These are phyloP conservation scores for Sphaerophoria rueppellii DNA, from an alignment of 2,888 invertebrate genomes.

Conservation along the genomic window DNA sequence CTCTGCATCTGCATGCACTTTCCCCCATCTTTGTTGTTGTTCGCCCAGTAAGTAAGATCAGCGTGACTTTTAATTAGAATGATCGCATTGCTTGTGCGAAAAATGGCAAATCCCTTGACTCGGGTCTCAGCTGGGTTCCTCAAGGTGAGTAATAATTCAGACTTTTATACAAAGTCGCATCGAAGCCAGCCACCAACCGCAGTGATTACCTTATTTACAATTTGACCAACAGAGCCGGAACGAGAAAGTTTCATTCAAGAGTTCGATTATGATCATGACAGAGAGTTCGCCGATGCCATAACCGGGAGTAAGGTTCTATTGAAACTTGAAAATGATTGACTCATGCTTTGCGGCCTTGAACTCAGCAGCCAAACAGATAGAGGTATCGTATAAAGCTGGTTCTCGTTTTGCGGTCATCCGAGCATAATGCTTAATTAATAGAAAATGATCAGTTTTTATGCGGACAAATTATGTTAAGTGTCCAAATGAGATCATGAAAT, in stretches of 20 bases:
- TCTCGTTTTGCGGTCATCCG: too few relatives aligned
- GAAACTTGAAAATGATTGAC: conserved; percentile 27
- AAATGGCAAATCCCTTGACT: conserved; percentile 27
- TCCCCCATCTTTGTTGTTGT: conserved; percentile 22
- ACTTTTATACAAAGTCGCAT: conserved; percentile 63
- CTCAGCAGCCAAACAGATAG: too few relatives aligned
- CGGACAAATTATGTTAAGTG: too few relatives aligned
- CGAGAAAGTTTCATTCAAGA: conserved; percentile 56
- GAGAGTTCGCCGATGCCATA: conserved; percentile 7
- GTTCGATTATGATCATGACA: conserved; percentile 57
- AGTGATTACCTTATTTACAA: conserved; percentile 68
- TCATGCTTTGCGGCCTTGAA: conserved; percentile 41
- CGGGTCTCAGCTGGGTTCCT: conserved; percentile 53
- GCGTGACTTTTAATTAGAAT: conserved; percentile 53
- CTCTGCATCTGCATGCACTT: conserved; percentile 57
- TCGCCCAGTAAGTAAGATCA: conserved; percentile 21
- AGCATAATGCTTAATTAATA: too few relatives aligned
- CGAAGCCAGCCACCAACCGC: conserved; percentile 62
- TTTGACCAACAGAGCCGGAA: conserved; percentile 38
- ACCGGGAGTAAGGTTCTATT: background rate
- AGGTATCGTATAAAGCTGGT: too few relatives aligned
- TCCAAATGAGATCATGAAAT: too few relatives aligned
- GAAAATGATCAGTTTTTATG: too few relatives aligned
- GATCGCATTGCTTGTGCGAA: conserved; percentile 44
- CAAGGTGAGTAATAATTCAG: conserved; percentile 70